Conservation (phyloP, 1,140 invertebrate species). For the Lutraria rhynchaena region DNA sequence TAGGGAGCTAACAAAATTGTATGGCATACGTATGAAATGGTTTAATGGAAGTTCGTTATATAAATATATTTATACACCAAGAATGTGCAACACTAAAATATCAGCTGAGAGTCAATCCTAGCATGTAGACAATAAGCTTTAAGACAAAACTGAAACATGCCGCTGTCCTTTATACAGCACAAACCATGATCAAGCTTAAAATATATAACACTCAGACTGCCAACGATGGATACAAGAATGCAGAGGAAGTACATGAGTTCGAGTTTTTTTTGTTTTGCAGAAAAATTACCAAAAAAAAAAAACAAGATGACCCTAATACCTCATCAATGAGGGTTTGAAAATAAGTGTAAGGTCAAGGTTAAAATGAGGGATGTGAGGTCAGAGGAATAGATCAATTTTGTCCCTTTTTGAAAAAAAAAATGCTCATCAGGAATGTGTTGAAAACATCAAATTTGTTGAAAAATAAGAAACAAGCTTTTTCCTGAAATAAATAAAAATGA, state of each 20-base stretch:
- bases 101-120: slow-evolving; percentile 24
- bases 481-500: slow-evolving; percentile 55
- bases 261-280: too few species aligned
- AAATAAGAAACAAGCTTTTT: slow-evolving; percentile 36
- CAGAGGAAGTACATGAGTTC: too few species aligned
- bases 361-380: slow-evolving; percentile 30
- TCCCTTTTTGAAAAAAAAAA: slow-evolving; percentile 12
- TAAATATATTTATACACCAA: not conserved
- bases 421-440: slow-evolving; percentile 4
- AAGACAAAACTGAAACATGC: slow-evolving; percentile 53
- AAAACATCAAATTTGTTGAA: slow-evolving; percentile 11
- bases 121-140: slow-evolving; percentile 28
- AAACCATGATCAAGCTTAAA: too few species aligned
- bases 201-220: too few species aligned
- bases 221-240: too few species aligned
- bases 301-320: too few species aligned
- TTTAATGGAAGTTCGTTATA: too few species aligned
- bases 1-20: too few species aligned
- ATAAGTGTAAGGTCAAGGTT: slow-evolving; percentile 43
- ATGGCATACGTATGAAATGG: too few species aligned
- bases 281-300: too few species aligned
- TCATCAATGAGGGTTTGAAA: too few species aligned
- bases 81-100: not conserved
- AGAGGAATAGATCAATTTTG: slow-evolving; percentile 47
- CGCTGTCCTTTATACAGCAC: slow-evolving; percentile 31